Evolutionary conservation across 2,797 vertebrate species (phyloP).

Genomic region (Anguilla anguilla): DNA sequence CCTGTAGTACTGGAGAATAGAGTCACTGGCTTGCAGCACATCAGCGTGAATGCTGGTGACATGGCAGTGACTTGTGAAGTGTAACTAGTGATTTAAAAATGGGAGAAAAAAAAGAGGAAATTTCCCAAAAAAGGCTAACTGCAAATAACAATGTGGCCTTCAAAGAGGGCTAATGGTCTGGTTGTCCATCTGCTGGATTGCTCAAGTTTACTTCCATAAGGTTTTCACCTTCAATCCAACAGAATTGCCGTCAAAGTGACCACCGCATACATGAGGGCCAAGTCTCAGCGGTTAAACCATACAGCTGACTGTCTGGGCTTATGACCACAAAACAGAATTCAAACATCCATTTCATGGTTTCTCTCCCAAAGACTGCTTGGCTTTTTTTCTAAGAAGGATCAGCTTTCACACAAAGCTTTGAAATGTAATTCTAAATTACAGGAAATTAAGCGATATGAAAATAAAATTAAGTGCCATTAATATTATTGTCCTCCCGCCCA

Average conservation of each 20-base stretch:
- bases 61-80: background rate
- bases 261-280: slow-evolving; percentile 48
- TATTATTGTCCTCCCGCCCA: background rate
- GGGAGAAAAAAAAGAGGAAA: background rate
- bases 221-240: slow-evolving; percentile 11
- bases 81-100: background rate
- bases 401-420: slow-evolving; percentile 7
- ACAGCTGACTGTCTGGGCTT: slow-evolving; percentile 46
- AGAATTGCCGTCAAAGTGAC: slow-evolving; percentile 1
- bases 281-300: slow-evolving; percentile 47
- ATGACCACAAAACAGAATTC: slow-evolving; percentile 27
- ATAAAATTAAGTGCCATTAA: slow-evolving; percentile 21
- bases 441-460: slow-evolving; percentile 21
- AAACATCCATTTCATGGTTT: slow-evolving; percentile 6
- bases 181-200: background rate
- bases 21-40: background rate
- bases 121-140: background rate
- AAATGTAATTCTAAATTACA: slow-evolving; percentile 26
- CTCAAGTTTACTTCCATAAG: background rate
- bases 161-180: background rate
- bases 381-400: slow-evolving; percentile 1
- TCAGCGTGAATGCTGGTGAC: background rate
- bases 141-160: background rate
- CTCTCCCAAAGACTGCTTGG: background rate
- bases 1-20: background rate